phyloP scores from a whole-genome alignment of 2,797 vertebrate species.

The Phataginus tetradactyla region DNA sequence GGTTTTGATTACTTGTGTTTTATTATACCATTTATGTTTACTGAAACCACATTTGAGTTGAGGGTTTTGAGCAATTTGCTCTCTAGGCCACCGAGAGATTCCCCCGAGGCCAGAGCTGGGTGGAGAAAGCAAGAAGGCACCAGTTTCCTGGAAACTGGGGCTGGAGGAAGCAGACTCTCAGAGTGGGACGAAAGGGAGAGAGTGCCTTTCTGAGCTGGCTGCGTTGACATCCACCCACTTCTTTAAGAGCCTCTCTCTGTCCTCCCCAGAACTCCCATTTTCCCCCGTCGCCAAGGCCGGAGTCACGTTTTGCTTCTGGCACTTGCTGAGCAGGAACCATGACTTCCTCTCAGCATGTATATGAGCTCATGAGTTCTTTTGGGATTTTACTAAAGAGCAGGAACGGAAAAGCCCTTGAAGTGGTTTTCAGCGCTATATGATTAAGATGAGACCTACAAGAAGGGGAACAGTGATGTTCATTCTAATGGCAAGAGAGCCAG shows the following conservation, averaged over 20 bases:
- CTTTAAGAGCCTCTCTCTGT: not conserved
- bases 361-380: not conserved
- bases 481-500: not conserved
- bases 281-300: not conserved
- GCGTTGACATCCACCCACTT: not conserved
- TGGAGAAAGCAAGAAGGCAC: not conserved
- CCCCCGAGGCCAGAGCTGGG: not conserved
- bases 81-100: not conserved
- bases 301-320: not conserved
- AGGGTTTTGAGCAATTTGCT: not conserved
- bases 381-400: not conserved
- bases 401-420: not conserved
- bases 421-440: not conserved
- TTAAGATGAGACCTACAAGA: not conserved
- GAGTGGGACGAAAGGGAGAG: not conserved
- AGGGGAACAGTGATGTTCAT: not conserved
- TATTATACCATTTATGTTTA: not conserved
- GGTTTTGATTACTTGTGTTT: not conserved
- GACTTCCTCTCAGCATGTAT: not conserved
- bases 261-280: not conserved
- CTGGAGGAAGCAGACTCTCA: not conserved
- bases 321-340: not conserved
- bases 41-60: not conserved
- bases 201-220: not conserved
- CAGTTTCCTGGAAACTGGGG: too few species aligned